Conservation (phyloP, 2,888 invertebrate genomes). For the Limnephilus marmoratus region DNA sequence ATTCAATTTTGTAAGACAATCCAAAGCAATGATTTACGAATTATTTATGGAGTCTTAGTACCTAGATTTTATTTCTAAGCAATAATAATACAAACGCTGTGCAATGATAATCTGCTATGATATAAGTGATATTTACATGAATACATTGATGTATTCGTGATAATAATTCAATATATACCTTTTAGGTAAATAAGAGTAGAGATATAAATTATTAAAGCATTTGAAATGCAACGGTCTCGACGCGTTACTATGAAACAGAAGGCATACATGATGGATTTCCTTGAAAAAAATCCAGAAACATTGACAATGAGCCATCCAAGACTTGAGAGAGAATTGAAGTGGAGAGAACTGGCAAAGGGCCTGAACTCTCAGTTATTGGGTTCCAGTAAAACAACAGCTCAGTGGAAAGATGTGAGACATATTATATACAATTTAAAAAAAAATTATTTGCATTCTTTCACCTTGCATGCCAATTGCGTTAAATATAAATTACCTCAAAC, state of each 20-base stretch:
- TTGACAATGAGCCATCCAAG: conserved; percentile 9
- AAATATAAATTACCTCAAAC: no score
- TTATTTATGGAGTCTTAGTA: background rate
- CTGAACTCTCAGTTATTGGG: conserved; percentile 36
- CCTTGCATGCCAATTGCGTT: no score
- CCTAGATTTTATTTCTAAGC: background rate
- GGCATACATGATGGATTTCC: conserved; percentile 34
- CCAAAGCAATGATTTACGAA: background rate
- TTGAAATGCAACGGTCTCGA: conserved; percentile 39
- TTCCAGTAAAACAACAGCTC: conserved; percentile 46
- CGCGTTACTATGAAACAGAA: conserved; percentile 47
- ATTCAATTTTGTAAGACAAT: background rate
- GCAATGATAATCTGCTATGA: conserved; percentile 2
- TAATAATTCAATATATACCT: background rate
- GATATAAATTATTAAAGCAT: background rate
- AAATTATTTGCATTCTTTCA: no score
- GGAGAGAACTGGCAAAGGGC: conserved; percentile 44
- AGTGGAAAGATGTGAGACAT: conserved; percentile 51
- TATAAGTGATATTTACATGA: background rate
- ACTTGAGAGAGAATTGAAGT: conserved; percentile 46
- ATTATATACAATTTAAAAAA: background rate
- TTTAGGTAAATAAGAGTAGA: background rate
- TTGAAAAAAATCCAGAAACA: conserved; percentile 36
- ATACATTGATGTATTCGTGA: background rate
- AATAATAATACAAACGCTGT: background rate